Conservation (phyloP, 2,888 invertebrate species). For the Spialia ferax region DNA sequence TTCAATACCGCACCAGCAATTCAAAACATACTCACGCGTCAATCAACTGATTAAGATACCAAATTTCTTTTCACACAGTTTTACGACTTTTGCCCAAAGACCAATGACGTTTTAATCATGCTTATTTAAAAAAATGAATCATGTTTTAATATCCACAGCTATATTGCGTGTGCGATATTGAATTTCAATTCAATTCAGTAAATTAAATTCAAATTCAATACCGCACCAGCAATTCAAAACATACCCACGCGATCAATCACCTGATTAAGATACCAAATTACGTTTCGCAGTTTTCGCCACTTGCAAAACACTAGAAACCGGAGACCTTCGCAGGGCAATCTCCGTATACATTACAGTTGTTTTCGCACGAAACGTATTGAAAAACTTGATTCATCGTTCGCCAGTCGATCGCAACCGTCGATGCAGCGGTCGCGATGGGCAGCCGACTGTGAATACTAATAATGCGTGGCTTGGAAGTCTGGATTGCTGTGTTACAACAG, state of each 20-base stretch:
- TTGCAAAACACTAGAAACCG: conserved; percentile 31
- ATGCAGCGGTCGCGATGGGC: conserved; percentile 63
- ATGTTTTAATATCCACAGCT: no score
- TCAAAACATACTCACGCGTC: no score
- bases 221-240: not conserved
- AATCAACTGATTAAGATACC: no score
- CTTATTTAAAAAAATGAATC: no score
- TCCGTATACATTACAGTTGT: conserved; percentile 25
- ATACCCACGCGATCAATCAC: not conserved
- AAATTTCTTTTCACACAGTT: no score
- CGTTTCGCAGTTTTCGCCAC: conserved; percentile 21
- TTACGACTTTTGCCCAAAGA: no score
- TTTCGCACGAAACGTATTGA: conserved; percentile 19
- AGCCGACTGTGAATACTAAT: conserved; percentile 59
- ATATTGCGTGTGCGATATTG: no score
- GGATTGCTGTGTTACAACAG: not conserved
- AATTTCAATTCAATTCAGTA: no score
- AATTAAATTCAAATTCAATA: not conserved
- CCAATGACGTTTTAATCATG: no score
- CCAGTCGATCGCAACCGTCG: conserved; percentile 47
- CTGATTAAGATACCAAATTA: not conserved
- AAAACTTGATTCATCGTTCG: conserved; percentile 36
- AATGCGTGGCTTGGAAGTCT: not conserved
- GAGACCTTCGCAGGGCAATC: conserved; percentile 31
- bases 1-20: no score